Conservation (phyloP, 1,140 invertebrate species). For the Coboldia fuscipes region DNA sequence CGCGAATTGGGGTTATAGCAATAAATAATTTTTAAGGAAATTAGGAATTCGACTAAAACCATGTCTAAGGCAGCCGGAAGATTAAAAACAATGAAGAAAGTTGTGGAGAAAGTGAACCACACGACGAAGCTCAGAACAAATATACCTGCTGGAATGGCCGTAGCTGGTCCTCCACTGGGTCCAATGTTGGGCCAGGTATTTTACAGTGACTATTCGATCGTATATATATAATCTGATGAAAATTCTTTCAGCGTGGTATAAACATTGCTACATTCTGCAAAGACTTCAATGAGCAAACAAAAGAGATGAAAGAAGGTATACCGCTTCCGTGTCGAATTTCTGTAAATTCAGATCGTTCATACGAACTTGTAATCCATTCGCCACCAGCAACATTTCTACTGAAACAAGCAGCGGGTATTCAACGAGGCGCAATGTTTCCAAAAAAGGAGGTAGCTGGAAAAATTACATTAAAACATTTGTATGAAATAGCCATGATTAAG, state of each 20-base stretch:
- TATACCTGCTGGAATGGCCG: constrained; percentile 73
- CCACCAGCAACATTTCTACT: constrained; percentile 76
- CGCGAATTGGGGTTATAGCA: too few relatives aligned
- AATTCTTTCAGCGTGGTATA: constrained; percentile 55
- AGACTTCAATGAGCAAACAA: constrained; percentile 92
- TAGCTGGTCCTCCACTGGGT: constrained; percentile 72
- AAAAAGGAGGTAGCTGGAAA: constrained; percentile 71
- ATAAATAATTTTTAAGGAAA: too few relatives aligned
- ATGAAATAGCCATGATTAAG: constrained; percentile 96
- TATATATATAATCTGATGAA: background rate
- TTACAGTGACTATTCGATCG: too few relatives aligned
- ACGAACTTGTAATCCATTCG: constrained; percentile 59
- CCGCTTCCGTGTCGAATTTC: constrained; percentile 64
- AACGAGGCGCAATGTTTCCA: constrained; percentile 56
- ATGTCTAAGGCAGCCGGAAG: constrained; percentile 51
- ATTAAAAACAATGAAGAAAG: constrained; percentile 43
- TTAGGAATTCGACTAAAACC: constrained; percentile 10
- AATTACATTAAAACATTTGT: constrained; percentile 88
- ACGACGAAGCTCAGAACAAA: constrained; percentile 44
- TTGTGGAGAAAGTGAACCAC: constrained; percentile 50
- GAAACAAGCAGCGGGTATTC: constrained; percentile 85
- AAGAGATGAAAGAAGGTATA: constrained; percentile 78
- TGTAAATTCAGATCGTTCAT: constrained; percentile 73
- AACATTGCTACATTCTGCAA: constrained; percentile 95
- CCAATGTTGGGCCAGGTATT: constrained; percentile 78